Evolutionary conservation across 2,888 invertebrate genomes (phyloP), one percentile per base, ranked within the genome.

Genomic region (Apodemia mormo): DNA sequence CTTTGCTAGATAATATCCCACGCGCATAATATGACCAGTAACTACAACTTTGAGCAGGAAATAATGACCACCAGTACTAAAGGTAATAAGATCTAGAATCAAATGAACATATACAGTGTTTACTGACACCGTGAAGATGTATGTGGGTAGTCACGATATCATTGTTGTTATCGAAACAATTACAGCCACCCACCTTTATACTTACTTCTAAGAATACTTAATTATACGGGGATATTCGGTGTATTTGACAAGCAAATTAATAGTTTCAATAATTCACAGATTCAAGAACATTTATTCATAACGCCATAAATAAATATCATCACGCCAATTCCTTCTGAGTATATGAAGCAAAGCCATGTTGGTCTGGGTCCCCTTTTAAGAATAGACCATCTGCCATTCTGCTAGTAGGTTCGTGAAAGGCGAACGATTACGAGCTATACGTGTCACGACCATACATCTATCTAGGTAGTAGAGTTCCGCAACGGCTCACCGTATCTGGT

Each of bases 111-210:
- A 14, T 37, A 33, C 52, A 54, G 8, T 33, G 14, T 61, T 61
- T n/a, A n/a, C 33, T 7, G 61, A 33, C 61, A 33, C 6, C 1
- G 14, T 61, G 61, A 33, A 61, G 61, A 61, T 37, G 33, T 61
- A 61, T 61, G 61, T 61, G 37, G 61, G 61, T 61, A 61, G 61
- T n/a, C 61, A 61, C 61, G 14, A 61, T 37, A 61, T 61, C 61
- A 37, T 61, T 54, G 8, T 61, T 61, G 61, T 61, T 61, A 61
- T 33, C 37, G 52, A 61, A 33, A 61, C 61, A 61, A 61, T 61
- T 61, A 61, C 33, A 61, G 61, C 61, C 33, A 61, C 61, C 61
- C 61, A 61, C 61, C 12, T 37, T 61, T 6, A 14, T 61, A 33
- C 30, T 33, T 2, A 33, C 30, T 61, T 61, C 61, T 33, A 33